Conservation (phyloP, 2,797 vertebrate species). For the Pseudochirops cupreus region DNA sequence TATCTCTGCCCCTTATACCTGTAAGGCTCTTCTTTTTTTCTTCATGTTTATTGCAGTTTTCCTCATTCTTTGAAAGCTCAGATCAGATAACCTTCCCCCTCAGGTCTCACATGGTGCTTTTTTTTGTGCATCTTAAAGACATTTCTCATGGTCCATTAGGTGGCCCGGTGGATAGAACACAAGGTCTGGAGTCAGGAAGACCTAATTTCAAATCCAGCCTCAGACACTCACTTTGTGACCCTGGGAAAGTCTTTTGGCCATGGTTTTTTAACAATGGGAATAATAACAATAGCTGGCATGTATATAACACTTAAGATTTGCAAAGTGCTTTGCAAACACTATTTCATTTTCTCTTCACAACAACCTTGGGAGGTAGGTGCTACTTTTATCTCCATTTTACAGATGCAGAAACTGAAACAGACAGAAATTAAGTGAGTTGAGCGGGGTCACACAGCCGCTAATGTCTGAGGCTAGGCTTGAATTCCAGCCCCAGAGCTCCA, state of each 20-base stretch:
- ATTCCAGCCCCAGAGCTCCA: background rate
- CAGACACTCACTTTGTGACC: background rate
- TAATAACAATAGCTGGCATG: background rate
- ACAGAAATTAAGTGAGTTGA: background rate
- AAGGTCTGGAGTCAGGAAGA: background rate
- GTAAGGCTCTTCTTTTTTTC: background rate
- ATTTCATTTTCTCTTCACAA: background rate
- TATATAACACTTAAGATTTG: background rate
- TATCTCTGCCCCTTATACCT: background rate
- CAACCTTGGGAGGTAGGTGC: background rate
- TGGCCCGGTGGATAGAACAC: background rate
- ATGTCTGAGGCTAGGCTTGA: background rate
- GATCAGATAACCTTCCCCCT: background rate
- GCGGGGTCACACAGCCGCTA: background rate
- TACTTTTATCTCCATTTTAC: background rate
- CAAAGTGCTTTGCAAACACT: background rate
- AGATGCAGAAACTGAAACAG: background rate
- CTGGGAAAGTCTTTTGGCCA: background rate
- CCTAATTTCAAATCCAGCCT: background rate
- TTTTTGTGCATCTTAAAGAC: background rate
- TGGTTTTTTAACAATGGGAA: background rate
- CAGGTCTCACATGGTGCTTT: background rate
- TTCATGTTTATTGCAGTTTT: background rate
- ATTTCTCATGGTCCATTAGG: background rate
- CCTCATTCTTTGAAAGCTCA: background rate